Percentiles rank a stretch among this genome's conserved stretches.
These are phyloP conservation scores for Thunnus albacares DNA, from an alignment of 2,797 vertebrate species.

Conservation along the genomic window DNA sequence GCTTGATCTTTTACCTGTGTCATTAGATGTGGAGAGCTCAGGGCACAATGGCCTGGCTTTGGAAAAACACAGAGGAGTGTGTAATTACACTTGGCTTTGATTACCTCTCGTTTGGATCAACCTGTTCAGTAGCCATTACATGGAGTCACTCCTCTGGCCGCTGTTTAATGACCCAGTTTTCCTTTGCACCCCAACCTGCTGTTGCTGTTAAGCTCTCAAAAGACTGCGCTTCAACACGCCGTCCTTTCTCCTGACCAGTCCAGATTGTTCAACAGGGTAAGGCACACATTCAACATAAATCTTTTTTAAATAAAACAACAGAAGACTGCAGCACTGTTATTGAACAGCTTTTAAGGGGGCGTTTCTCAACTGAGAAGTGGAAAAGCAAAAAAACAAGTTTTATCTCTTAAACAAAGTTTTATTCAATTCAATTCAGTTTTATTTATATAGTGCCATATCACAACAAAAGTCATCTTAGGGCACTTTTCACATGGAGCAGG, in stretches of 20 bases:
- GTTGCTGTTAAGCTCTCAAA: slow-evolving; percentile 61
- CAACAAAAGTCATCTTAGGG: no score
- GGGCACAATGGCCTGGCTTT: slow-evolving; percentile 77
- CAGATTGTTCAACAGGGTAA: slow-evolving; percentile 37
- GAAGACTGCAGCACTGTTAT: slow-evolving; percentile 2
- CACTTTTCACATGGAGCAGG: no score
- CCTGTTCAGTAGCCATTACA: slow-evolving; percentile 86
- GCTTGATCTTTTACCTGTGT: slow-evolving; percentile 77
- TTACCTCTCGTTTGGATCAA: slow-evolving; percentile 79
- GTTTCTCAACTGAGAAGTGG: not conserved
- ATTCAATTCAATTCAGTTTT: no score
- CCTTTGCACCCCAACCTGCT: slow-evolving; percentile 60
- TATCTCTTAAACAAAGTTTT: no score
- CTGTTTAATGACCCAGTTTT: slow-evolving; percentile 73
- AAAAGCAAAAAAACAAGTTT: not conserved
- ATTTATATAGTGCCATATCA: no score
- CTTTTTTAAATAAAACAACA: slow-evolving; percentile 28
- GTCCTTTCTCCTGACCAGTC: slow-evolving; percentile 26
- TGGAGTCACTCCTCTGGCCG: slow-evolving; percentile 68
- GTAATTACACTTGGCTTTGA: slow-evolving; percentile 85
- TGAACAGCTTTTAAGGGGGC: slow-evolving; percentile 8
- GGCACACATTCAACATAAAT: slow-evolving; percentile 4
- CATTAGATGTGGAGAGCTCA: slow-evolving; percentile 77
- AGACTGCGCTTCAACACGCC: slow-evolving; percentile 34
- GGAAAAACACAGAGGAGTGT: slow-evolving; percentile 75